Conservation (phyloP, 1,140 invertebrate genomes). For the Bombyx mandarina region DNA sequence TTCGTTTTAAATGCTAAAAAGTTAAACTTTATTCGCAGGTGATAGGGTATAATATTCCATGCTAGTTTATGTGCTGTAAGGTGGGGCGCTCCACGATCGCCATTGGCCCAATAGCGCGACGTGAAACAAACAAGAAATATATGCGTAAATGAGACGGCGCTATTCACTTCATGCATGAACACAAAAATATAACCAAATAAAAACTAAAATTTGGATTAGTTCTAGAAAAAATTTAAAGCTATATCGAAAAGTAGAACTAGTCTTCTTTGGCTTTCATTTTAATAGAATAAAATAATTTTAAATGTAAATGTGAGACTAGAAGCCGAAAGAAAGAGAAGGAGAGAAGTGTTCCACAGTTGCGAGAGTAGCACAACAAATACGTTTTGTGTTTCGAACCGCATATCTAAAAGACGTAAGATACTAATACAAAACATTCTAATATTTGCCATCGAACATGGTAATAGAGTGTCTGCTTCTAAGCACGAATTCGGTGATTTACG, state of each 20-base stretch:
- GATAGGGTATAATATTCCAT: slow-evolving; percentile 58
- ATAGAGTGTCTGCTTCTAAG: background rate
- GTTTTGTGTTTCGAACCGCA: slow-evolving; percentile 23
- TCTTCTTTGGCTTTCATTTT: no score
- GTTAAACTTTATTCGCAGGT: slow-evolving; percentile 63
- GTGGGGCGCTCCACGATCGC: slow-evolving; percentile 65
- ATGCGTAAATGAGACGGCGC: slow-evolving; percentile 46
- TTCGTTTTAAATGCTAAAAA: slow-evolving; percentile 60
- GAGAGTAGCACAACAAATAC: slow-evolving; percentile 39
- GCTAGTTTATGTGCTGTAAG: slow-evolving; percentile 60
- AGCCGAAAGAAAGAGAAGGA: slow-evolving; percentile 25
- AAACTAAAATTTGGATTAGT: background rate
- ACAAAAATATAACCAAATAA: slow-evolving; percentile 1
- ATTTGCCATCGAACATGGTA: no score
- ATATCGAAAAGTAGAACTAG: background rate
- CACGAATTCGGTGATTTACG: slow-evolving; percentile 9
- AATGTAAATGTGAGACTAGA: slow-evolving; percentile 7
- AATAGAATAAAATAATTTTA: no score
- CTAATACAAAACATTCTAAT: background rate
- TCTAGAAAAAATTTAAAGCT: background rate
- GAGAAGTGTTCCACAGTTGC: slow-evolving; percentile 30
- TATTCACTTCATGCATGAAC: slow-evolving; percentile 19
- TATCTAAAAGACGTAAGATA: slow-evolving; percentile 6
- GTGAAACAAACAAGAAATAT: slow-evolving; percentile 65
- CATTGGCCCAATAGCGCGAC: slow-evolving; percentile 61